Base-by-base conservation (phyloP, 1,140 invertebrate genomes). In the Harlomillsia oculata region DNA sequence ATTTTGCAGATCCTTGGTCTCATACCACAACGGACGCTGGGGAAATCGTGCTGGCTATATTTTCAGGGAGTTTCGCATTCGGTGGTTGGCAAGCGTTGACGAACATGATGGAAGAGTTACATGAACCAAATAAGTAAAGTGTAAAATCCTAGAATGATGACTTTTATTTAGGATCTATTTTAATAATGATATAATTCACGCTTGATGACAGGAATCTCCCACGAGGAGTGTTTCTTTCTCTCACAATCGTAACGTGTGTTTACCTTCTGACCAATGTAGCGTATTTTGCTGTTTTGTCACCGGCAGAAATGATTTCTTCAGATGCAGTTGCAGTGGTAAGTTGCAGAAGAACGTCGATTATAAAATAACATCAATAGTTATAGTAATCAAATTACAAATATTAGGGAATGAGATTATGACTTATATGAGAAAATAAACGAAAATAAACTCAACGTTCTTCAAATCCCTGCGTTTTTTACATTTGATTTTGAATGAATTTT, bases 51-150 rank as follows among this genome's bases (percentile, higher is more conserved):
- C 76, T 94, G 32, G 89, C 89, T 1, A 87, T 97, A 69, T 97
- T 96, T 72, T 89, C 89, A 1, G 93, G 92, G 60, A 84, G 97
- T 65, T 97, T 95, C 73, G 93, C 92, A 1, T 97, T 95, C 72
- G 91, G 90, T 53, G 94, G 94, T 61, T 58, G 68, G 83, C 87
- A 87, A 72, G 87, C 84, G 67, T 75, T 91, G 32, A 90, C 90
- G 71, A 90, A 87, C 67, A 87, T 92, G 39, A 91, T 90, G 0
- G 91, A 95, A 72, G 91, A 96, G 75, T 72, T 96, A 0, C 84
- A 90, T 69, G 81, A 95, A 70, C 91, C 91, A 14, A 83, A 87
- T 69, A 82, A 78, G 87, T 89, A 77, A 77, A 74, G 76, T 53
- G 25, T 45, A 56, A 58, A 60, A 43, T 57, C 30, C 52, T 48